Evolutionary conservation across 2,797 vertebrate genomes (phyloP).

Genomic region (Clarias fuscus): DNA sequence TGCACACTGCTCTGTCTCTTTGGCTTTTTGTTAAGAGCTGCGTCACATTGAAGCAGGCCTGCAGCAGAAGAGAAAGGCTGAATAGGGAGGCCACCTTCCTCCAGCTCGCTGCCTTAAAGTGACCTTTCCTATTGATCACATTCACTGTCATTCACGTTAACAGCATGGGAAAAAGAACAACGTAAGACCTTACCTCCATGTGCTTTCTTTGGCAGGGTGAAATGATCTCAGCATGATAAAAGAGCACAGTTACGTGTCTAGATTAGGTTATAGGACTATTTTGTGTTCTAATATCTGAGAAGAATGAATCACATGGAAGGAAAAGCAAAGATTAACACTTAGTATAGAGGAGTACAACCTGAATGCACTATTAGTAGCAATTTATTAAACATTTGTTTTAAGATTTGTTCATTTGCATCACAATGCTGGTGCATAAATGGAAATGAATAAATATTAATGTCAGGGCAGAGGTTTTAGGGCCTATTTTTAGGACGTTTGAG

Average conservation of each 20-base stretch:
- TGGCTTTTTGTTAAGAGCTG: slow-evolving; percentile 50
- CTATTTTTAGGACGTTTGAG: background rate
- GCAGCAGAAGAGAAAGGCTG: slow-evolving; percentile 45
- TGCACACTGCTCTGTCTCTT: slow-evolving; percentile 38
- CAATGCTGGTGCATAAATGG: background rate
- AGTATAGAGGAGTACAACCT: background rate
- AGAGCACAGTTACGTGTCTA: background rate
- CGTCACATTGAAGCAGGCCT: slow-evolving; percentile 47
- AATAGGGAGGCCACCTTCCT: slow-evolving; percentile 45
- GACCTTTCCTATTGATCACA: slow-evolving; percentile 35
- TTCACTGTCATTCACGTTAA: background rate
- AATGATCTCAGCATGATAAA: background rate
- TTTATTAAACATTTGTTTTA: background rate
- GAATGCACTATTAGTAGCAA: background rate
- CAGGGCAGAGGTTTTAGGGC: background rate
- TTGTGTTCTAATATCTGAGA: background rate
- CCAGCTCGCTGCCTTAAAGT: slow-evolving; percentile 48
- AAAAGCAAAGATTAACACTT: background rate
- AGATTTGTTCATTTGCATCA: background rate
- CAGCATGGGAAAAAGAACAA: slow-evolving; percentile 1
- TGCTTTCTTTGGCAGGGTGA: background rate
- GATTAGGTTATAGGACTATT: background rate
- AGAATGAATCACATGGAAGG: background rate
- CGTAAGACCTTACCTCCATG: background rate
- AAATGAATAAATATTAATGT: background rate